Evolutionary conservation across 35 echinoderm and acorn worm genomes (phyloP).

Genomic region (Apostichopus parvimensis): DNA sequence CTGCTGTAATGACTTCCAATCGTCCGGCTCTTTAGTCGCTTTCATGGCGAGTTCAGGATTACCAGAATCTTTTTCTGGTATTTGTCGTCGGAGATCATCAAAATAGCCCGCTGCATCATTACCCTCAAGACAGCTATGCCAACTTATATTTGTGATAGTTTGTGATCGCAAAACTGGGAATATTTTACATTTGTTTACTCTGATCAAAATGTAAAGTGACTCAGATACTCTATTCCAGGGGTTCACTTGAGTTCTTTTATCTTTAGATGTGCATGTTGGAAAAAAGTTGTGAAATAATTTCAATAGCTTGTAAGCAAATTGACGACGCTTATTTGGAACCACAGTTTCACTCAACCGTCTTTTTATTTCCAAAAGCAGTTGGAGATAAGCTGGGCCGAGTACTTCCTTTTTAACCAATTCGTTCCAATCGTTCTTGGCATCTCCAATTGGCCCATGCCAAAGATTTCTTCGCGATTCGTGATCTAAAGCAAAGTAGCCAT

Average conservation of each 20-base stretch:
- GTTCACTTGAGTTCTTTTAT: neutral
- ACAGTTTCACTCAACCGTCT: neutral
- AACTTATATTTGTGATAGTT: neutral
- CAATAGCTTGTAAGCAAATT: neutral
- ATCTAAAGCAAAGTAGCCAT: slow-evolving; percentile 89
- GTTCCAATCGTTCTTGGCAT: slow-evolving; percentile 71
- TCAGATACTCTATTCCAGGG: slow-evolving; percentile 19
- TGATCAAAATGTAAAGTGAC: slow-evolving; percentile 24
- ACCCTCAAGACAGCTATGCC: slow-evolving; percentile 34
- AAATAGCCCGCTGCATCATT: slow-evolving; percentile 29
- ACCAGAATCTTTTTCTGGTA: neutral
- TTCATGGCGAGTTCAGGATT: neutral
- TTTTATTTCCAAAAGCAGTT: slow-evolving; percentile 32
- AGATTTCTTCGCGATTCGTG: slow-evolving; percentile 67
- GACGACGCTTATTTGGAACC: neutral
- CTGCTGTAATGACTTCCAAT: slow-evolving; percentile 39
- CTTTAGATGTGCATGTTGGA: neutral
- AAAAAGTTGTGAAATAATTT: slow-evolving; percentile 36
- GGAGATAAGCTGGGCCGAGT: slow-evolving; percentile 63
- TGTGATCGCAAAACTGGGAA: slow-evolving; percentile 36
- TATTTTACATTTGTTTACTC: neutral
- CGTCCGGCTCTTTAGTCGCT: neutral
- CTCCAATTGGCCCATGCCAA: slow-evolving; percentile 52
- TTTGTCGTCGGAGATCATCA: slow-evolving; percentile 1
- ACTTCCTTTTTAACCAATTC: slow-evolving; percentile 38